Percentiles rank a stretch among this genome's conserved stretches.
Conservation (phyloP, 2,888 invertebrate species). For the Sialis fuliginosa region DNA sequence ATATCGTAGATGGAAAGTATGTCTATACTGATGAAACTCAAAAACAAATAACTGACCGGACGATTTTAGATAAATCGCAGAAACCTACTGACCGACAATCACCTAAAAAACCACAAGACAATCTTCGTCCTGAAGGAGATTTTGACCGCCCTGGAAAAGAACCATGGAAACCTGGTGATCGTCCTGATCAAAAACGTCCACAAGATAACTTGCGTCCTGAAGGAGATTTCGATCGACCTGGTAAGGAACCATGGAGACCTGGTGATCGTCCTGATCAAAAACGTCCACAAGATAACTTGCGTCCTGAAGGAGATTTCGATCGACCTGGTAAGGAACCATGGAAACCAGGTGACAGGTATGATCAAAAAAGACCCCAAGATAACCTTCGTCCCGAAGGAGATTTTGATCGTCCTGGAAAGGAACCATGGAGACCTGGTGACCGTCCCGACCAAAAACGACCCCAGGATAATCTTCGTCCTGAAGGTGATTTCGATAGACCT, state of each 20-base stretch:
- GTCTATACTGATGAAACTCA: neutral
- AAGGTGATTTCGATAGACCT: constrained; percentile 21
- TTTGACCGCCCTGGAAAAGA: constrained; percentile 28
- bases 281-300: constrained; percentile 27
- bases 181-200: constrained; percentile 24
- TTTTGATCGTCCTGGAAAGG: constrained; percentile 30
- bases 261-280: constrained; percentile 18
- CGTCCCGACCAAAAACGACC: constrained; percentile 26
- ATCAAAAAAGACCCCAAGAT: constrained; percentile 37
- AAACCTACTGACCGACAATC: constrained; percentile 24
- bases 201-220: constrained; percentile 28
- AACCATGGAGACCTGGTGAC: constrained; percentile 30
- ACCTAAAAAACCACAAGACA: constrained; percentile 26
- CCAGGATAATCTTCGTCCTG: constrained; percentile 28
- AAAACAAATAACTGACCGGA: constrained; percentile 28
- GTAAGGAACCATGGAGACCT: constrained; percentile 19
- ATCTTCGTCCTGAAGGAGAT: constrained; percentile 30
- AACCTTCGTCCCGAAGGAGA: constrained; percentile 43
- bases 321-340: constrained; percentile 20
- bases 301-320: constrained; percentile 31
- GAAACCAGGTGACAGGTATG: constrained; percentile 28
- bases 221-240: constrained; percentile 24
- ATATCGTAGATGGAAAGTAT: neutral
- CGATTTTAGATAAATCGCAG: constrained; percentile 24
- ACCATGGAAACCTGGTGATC: constrained; percentile 22